Percentiles rank a stretch among this genome's conserved stretches.
These are phyloP conservation scores for Castor canadensis DNA, from an alignment of 2,113 vertebrate species.

Conservation along the genomic window DNA sequence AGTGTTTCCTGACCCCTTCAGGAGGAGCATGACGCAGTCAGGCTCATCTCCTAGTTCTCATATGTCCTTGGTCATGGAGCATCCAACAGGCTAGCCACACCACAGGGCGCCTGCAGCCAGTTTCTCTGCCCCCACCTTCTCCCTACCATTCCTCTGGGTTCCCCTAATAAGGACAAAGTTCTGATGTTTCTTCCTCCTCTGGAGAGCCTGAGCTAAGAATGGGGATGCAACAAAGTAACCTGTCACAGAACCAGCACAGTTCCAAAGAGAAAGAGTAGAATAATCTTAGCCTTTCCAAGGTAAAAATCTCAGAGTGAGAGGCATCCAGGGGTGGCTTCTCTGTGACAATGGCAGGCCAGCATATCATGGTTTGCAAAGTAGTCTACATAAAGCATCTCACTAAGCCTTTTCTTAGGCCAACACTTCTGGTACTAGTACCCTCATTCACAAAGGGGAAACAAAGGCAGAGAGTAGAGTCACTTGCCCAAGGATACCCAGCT, in stretches of 20 bases:
- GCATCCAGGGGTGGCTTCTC: neutral
- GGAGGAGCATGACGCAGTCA: neutral
- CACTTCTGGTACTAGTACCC: neutral
- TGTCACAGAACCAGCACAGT: neutral
- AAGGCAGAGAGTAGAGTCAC: neutral
- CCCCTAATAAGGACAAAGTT: neutral
- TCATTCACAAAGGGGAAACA: neutral
- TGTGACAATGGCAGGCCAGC: neutral
- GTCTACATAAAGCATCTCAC: neutral
- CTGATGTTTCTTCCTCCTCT: neutral
- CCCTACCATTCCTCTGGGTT: neutral
- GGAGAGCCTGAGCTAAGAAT: neutral
- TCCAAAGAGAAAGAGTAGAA: neutral
- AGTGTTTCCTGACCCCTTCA: neutral
- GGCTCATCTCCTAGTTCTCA: neutral
- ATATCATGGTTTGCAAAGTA: neutral
- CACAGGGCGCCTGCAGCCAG: neutral
- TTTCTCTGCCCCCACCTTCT: neutral
- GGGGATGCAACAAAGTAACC: neutral
- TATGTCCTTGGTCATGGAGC: neutral
- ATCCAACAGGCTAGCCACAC: neutral
- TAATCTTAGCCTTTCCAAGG: neutral
- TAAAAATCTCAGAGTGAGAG: neutral
- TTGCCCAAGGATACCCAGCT: neutral
- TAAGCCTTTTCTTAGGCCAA: neutral